Evolutionary conservation across 1,140 invertebrate genomes (phyloP).

Genomic region (Berghia stephanieae): DNA sequence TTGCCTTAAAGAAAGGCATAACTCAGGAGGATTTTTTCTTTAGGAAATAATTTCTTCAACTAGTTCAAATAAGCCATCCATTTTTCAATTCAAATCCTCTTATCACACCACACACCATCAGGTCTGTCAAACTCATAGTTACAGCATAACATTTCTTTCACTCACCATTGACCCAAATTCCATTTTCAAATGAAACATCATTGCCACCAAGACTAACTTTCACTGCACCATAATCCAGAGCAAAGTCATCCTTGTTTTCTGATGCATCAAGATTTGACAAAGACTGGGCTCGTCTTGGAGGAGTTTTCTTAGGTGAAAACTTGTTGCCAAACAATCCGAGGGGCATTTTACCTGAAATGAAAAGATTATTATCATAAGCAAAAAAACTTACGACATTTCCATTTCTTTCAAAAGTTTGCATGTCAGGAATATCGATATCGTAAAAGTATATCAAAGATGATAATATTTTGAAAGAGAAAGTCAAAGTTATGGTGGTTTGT

Average conservation of each 20-base stretch:
- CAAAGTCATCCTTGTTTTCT: conserved; percentile 59
- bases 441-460: neutral
- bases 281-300: conserved; percentile 61
- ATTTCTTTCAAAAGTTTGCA: neutral
- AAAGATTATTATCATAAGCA: neutral
- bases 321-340: conserved; percentile 63
- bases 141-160: too few species aligned
- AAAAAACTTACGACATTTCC: neutral
- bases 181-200: conserved; percentile 64
- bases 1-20: too few species aligned
- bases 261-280: conserved; percentile 64
- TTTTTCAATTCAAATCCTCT: too few species aligned
- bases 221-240: conserved; percentile 59
- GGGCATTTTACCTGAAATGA: conserved; percentile 44
- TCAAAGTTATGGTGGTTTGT: neutral
- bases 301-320: conserved; percentile 66
- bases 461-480: too few species aligned
- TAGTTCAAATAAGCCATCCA: too few species aligned
- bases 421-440: neutral
- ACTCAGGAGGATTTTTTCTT: too few species aligned
- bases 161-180: conserved; percentile 63
- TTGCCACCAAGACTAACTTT: conserved; percentile 61
- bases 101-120: too few species aligned
- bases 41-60: too few species aligned
- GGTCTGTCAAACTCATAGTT: too few species aligned